These are phyloP conservation scores for Regulus satrapa DNA, from an alignment of 2,113 vertebrate genomes.

Conservation along the genomic window DNA sequence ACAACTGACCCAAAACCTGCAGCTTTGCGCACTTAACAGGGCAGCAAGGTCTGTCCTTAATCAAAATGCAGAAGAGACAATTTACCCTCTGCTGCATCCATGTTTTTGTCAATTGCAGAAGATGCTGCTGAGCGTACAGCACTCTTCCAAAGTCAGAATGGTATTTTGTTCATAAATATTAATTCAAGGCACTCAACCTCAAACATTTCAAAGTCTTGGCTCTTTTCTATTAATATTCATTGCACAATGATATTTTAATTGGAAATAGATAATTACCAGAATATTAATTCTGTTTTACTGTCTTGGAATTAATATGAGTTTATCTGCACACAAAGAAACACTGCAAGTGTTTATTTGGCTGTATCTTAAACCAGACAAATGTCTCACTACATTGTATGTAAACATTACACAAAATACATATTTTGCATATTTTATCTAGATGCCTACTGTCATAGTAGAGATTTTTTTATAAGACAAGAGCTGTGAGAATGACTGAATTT, in stretches of 20 bases:
- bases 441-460: background rate
- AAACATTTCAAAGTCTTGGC: background rate
- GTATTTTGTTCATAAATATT: conserved; percentile 24
- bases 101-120: background rate
- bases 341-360: background rate
- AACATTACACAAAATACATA: background rate
- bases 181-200: background rate
- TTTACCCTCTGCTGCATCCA: background rate
- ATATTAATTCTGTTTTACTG: background rate
- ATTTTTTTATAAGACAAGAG: background rate
- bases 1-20: background rate
- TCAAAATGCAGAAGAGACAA: background rate
- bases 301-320: background rate
- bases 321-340: background rate
- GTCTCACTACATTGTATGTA: background rate
- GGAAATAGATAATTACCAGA: background rate
- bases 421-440: background rate
- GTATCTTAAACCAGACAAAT: background rate
- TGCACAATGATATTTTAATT: conserved; percentile 10
- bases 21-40: background rate
- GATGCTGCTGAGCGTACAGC: background rate
- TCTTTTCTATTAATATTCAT: background rate
- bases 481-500: background rate
- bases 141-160: background rate
- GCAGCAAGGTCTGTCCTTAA: background rate